Conservation (phyloP, 1,140 invertebrate genomes). For the Popillia japonica region DNA sequence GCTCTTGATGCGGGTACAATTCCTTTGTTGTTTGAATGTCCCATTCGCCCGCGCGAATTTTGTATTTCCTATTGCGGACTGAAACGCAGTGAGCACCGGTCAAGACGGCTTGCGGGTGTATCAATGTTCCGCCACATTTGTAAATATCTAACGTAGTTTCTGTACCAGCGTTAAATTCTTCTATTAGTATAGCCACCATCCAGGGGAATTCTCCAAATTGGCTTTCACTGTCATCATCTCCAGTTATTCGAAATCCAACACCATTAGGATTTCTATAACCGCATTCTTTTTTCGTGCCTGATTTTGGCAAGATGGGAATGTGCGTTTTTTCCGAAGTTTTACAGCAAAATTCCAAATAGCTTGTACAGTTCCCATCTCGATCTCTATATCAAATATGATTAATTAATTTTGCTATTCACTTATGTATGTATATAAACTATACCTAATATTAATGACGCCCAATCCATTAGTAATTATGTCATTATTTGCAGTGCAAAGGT, state of each 20-base stretch:
- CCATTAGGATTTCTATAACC: constrained; percentile 70
- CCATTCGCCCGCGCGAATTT: constrained; percentile 83
- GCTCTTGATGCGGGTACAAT: no score
- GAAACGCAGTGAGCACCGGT: constrained; percentile 70
- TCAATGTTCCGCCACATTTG: constrained; percentile 77
- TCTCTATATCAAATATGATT: constrained; percentile 45
- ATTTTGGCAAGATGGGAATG: constrained; percentile 52
- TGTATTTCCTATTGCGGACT: constrained; percentile 55
- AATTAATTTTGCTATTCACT: no score
- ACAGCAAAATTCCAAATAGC: constrained; percentile 74
- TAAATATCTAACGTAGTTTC: neutral
- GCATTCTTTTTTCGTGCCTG: constrained; percentile 61
- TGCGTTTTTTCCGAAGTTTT: constrained; percentile 56
- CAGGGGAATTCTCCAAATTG: no score
- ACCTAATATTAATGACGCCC: constrained; percentile 32
- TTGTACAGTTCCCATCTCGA: constrained; percentile 65
- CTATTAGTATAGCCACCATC: constrained; percentile 78
- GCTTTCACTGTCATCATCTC: constrained; percentile 67
- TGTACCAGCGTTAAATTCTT: constrained; percentile 62
- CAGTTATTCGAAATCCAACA: constrained; percentile 74
- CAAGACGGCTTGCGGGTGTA: constrained; percentile 2
- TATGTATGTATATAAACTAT: no score
- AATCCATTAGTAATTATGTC: neutral
- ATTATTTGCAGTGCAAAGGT: neutral
- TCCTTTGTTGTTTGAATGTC: constrained; percentile 78